Percentiles rank a stretch among this genome's conserved stretches.
Evolutionary conservation across 2,113 vertebrate genomes (phyloP).

Genomic region (Pogona vitticeps): DNA sequence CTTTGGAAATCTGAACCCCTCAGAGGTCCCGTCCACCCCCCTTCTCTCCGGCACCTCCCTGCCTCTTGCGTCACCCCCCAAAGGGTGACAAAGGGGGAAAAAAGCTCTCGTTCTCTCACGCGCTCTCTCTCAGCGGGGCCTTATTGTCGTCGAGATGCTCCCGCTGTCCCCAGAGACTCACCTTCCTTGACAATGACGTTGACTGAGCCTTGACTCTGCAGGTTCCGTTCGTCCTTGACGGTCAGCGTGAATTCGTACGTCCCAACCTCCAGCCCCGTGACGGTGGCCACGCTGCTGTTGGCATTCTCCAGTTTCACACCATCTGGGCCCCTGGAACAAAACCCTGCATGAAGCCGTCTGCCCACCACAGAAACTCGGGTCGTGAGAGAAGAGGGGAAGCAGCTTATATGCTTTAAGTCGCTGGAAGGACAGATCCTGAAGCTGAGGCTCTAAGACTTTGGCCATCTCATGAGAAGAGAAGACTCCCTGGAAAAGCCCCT

Average conservation of each 20-base stretch:
- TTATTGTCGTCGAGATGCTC: background rate
- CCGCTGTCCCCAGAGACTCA: conserved; percentile 45
- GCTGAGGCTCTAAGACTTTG: no score
- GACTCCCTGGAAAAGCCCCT: no score
- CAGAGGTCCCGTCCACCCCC: background rate
- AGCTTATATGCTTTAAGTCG: background rate
- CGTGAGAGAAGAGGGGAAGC: background rate
- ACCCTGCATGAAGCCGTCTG: conserved; percentile 22
- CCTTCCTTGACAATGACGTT: conserved; percentile 94
- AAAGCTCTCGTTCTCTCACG: no score
- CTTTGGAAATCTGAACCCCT: background rate
- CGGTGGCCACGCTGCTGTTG: conserved; percentile 86
- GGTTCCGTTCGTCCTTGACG: conserved; percentile 89
- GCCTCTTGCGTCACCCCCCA: background rate
- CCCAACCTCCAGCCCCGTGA: conserved; percentile 92
- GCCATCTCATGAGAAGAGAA: no score
- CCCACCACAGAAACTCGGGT: background rate
- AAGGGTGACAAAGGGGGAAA: background rate
- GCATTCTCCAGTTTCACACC: conserved; percentile 92
- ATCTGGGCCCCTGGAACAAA: conserved; percentile 84
- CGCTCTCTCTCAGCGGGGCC: background rate
- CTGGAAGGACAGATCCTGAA: no score
- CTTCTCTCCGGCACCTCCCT: no score
- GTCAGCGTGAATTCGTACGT: conserved; percentile 90
- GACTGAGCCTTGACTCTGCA: conserved; percentile 87